Evolutionary conservation across 2,888 invertebrate species (phyloP), one percentile per base, ranked within the genome.

Genomic region (Ametastegia equiseti): DNA sequence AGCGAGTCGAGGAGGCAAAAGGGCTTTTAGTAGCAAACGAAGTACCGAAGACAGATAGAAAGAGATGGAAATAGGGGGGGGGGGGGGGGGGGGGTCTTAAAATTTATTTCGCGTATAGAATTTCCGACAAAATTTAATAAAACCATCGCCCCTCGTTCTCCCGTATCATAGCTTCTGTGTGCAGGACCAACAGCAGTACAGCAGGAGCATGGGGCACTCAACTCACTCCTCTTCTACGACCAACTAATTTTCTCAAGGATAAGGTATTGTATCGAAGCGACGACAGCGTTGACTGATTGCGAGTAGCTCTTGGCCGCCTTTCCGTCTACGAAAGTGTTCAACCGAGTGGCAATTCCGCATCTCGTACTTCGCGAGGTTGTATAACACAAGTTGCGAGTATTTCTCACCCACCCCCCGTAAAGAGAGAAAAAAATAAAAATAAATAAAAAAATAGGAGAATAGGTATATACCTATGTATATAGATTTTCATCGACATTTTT

Each of bases 61-160:
- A 9, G 9, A 42, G 42, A 42, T 6, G 42, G 42, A 42, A 42
- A 42, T 42, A 42, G 5, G 5, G 42, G 9, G 42, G 42, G 42
- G 9, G 9, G 42, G 42, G 42, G 9, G 60, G 23, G 30, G 63
- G 33, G 7, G 33, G 36, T 50, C 36, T 75, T 33, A 36, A 75
- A 75, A 75, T 75, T 75, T 75, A 75, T 75, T 75, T 50, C 50
- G n/a, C 75, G 54, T 75, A 54, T 54, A 75, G 50, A 75, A 75
- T 75, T 75, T 54, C 75, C 36, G 19, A 19, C 33, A 50, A 75
- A 75, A 54, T 75, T 75, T 75, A 75, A 75, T 75, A 54, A 75
- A 75, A 54, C 50, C n/a, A 27, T 45, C 23, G 15, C 45, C 42
- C 15, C 45, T 33, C 67, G 39, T 63, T 11, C 42, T 13, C 45